Base-by-base conservation (phyloP, 2,888 invertebrate species). In the Heliconius erato region DNA sequence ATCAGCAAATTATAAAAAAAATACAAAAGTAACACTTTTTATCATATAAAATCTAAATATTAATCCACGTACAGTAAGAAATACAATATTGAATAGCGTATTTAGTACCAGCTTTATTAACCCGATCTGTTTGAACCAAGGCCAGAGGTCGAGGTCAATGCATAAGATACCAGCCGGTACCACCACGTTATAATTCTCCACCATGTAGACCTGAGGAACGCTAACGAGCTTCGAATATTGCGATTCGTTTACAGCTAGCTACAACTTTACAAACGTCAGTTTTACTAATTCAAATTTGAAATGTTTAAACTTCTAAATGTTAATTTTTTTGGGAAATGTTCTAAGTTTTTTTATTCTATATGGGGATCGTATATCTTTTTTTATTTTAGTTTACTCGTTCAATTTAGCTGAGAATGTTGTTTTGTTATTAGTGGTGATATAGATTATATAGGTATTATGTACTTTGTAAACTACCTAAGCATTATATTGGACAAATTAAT, bases 211-310 rank as follows among this genome's bases (percentile, higher is more conserved):
- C 82, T 78, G 81, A 81, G 85, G 81, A 82, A 84, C 84, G 84
- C 85, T 85, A 85, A 85, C 84, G 84, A 85, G 84, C 79, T 81
- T 82, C 80, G 84, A 82, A 83, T 79, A 80, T 80, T 84, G 76
- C 82, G 84, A 81, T 65, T 65, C 74, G 79, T 71, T 80, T 76
- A 76, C 65, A 16, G 44, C 59, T 80, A 80, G n/a, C n/a, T n/a
- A n/a, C 77, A 80, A 65, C 80, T 79, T 76, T 65, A 65, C 77
- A 71, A 74, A 76, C 79, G 79, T 77, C 77, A 72, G 65, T 82
- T 74, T 80, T 67, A 67, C 65, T 80, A 80, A 83, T 77, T 76
- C 63, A 65, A 78, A 78, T 59, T 63, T 78, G 77, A 72, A 77
- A 44, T 71, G 44, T 44, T 68, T 44, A 44, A 69, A 69, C 63